A percentile compares a stretch with the other conserved stretches of the same genome.
Conservation (phyloP, 1,140 invertebrate species). For the Stegodyphus dumicola region DNA sequence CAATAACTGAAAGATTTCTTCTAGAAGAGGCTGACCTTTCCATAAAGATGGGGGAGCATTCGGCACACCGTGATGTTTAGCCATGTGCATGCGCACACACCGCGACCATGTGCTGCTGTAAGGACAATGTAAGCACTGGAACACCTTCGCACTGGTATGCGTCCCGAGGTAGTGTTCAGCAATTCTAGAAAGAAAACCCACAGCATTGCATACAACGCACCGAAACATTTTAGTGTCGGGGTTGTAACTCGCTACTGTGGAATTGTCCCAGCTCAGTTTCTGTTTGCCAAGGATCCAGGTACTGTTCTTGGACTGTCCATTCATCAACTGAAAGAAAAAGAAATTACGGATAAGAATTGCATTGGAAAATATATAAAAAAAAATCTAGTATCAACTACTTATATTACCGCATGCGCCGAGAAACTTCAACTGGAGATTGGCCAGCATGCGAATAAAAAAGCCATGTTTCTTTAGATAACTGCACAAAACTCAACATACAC, state of each 20-base stretch:
- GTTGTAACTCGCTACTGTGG: constrained; percentile 71
- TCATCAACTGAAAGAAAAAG: constrained; percentile 13
- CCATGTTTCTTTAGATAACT: no score
- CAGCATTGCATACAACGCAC: constrained; percentile 82
- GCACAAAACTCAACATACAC: no score
- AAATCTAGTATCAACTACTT: background rate
- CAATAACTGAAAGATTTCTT: constrained; percentile 79
- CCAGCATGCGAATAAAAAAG: no score
- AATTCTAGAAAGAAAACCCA: constrained; percentile 80
- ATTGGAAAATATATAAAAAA: background rate
- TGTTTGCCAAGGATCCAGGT: constrained; percentile 58
- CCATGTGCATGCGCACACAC: constrained; percentile 79
- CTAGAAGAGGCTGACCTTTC: constrained; percentile 77
- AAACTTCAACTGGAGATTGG: no score
- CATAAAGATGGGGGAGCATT: constrained; percentile 69
- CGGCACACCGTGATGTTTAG: constrained; percentile 73
- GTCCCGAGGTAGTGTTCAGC: constrained; percentile 86
- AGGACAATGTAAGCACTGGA: constrained; percentile 79
- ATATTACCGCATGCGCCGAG: no score
- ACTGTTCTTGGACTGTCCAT: constrained; percentile 33
- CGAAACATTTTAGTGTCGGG: constrained; percentile 78
- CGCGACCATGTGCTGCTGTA: constrained; percentile 81
- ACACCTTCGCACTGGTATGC: constrained; percentile 80
- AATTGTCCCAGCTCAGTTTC: constrained; percentile 59
- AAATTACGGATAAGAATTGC: background rate